These are phyloP conservation scores for Calidris pygmaea DNA, from an alignment of 2,113 vertebrate genomes.

Conservation along the genomic window DNA sequence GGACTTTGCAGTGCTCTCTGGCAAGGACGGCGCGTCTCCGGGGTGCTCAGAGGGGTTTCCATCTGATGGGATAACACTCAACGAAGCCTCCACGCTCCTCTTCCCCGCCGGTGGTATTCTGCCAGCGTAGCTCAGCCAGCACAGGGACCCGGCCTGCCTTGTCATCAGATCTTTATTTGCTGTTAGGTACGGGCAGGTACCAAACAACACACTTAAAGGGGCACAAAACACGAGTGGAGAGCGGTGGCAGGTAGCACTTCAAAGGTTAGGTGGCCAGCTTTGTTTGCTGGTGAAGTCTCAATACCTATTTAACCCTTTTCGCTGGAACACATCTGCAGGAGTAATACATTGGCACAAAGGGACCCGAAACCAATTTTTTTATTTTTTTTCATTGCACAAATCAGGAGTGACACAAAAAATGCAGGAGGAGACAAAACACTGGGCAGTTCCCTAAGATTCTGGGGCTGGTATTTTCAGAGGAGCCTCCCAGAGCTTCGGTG, in stretches of 20 bases:
- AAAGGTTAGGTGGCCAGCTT: neutral
- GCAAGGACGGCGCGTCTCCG: neutral
- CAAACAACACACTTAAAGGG: accelerated
- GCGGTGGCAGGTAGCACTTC: neutral
- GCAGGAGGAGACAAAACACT: neutral
- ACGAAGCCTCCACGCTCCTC: neutral
- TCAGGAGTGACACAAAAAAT: neutral
- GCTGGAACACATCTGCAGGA: neutral
- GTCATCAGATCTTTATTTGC: neutral
- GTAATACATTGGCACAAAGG: neutral
- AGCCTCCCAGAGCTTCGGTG: neutral
- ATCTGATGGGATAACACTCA: neutral
- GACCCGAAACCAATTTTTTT: accelerated
- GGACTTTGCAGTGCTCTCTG: neutral
- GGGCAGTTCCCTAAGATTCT: neutral
- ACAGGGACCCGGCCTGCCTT: neutral
- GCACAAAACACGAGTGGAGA: neutral
- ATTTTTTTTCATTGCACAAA: neutral
- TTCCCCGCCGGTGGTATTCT: neutral
- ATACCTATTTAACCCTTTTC: neutral
- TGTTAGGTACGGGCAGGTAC: accelerated
- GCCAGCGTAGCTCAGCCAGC: neutral
- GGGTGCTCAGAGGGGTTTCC: neutral
- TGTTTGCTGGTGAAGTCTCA: neutral
- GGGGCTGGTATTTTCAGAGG: neutral